Conservation (phyloP, 1,140 invertebrate genomes). For the Dendroctonus ponderosae region DNA sequence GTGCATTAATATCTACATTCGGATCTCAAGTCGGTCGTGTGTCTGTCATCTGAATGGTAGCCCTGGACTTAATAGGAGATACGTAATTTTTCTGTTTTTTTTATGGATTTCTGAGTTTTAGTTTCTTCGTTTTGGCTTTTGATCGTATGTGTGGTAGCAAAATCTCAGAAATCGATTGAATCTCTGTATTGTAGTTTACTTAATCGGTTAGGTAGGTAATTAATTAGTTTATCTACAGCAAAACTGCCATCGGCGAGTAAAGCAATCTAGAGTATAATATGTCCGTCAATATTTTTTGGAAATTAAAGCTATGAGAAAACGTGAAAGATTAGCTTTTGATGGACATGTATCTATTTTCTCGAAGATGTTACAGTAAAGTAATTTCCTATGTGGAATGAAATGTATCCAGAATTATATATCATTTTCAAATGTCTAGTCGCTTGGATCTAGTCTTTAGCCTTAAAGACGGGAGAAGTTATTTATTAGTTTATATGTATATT, state of each 20-base stretch:
- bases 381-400: no score
- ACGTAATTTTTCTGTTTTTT: no score
- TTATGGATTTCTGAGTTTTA: no score
- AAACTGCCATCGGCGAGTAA: no score
- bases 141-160: neutral
- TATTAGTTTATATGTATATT: constrained; percentile 5
- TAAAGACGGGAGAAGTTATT: neutral
- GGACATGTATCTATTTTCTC: no score
- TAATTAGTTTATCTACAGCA: neutral
- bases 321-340: no score
- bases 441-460: constrained; percentile 11
- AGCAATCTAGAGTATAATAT: no score
- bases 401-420: no score
- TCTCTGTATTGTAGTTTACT: neutral
- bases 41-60: constrained; percentile 33
- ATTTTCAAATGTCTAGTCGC: constrained; percentile 7
- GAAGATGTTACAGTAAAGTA: no score
- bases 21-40: constrained; percentile 49
- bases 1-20: constrained; percentile 51
- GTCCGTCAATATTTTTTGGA: no score
- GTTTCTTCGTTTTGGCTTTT: no score
- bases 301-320: no score
- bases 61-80: constrained; percentile 15
- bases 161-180: constrained; percentile 1
- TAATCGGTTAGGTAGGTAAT: constrained; percentile 3